phyloP scores from a whole-genome alignment of 2,888 invertebrate species.

The Eupeodes luniger region DNA sequence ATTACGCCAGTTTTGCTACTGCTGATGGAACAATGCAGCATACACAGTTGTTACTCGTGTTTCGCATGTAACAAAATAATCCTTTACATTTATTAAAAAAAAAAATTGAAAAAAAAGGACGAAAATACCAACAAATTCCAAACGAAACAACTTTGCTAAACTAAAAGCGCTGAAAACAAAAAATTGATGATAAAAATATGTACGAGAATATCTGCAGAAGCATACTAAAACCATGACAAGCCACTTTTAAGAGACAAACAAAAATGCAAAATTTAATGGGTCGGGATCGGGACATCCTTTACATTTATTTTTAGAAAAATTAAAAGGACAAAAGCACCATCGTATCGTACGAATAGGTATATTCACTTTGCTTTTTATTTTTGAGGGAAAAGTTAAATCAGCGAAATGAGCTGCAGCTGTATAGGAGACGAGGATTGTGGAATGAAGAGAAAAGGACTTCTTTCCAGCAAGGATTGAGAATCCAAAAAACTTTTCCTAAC shows the following conservation, averaged over 20 bases:
- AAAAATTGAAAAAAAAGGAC: conserved; percentile 1
- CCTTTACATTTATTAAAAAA: conserved; percentile 42
- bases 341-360: neutral
- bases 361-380: conserved; percentile 30
- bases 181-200: conserved; percentile 35
- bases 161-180: conserved; percentile 29
- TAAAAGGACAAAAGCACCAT: conserved; percentile 66
- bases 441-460: neutral
- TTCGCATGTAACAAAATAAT: conserved; percentile 57
- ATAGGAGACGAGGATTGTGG: neutral
- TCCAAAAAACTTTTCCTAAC: conserved; percentile 20
- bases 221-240: conserved; percentile 47
- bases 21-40: conserved; percentile 52
- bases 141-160: conserved; percentile 42
- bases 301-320: conserved; percentile 32
- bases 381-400: conserved; percentile 60
- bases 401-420: conserved; percentile 61
- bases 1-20: conserved; percentile 30
- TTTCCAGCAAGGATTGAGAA: neutral
- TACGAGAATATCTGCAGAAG: conserved; percentile 11
- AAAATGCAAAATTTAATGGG: conserved; percentile 14
- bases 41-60: conserved; percentile 26
- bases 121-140: neutral
- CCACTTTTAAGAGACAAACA: conserved; percentile 22
- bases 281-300: conserved; percentile 48